Evolutionary conservation across 1,140 invertebrate genomes (phyloP).

Genomic region (Platyura marginata): DNA sequence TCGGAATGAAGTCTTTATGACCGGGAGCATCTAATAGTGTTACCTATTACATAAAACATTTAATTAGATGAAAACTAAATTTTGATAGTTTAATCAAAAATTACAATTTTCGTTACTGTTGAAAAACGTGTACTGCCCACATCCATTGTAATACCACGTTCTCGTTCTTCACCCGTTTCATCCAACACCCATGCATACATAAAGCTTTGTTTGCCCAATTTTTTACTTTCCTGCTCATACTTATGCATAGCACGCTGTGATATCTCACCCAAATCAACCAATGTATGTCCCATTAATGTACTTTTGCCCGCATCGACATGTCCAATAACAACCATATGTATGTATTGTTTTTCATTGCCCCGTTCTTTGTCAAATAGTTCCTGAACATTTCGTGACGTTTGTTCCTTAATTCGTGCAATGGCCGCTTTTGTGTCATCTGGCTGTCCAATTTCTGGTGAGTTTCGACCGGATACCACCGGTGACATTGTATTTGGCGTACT

Average conservation of each 20-base stretch:
- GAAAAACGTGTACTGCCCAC: slow-evolving; percentile 87
- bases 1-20: slow-evolving; percentile 97
- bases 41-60: too few species aligned
- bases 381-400: slow-evolving; percentile 14
- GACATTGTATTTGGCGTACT: slow-evolving; percentile 24
- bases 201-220: slow-evolving; percentile 95
- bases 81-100: neutral
- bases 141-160: slow-evolving; percentile 84
- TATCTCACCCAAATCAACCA: slow-evolving; percentile 80
- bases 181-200: slow-evolving; percentile 99
- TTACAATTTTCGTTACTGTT: slow-evolving; percentile 57
- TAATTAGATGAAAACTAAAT: too few species aligned
- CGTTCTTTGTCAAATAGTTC: slow-evolving; percentile 54
- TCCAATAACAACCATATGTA: slow-evolving; percentile 92
- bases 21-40: slow-evolving; percentile 92
- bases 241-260: slow-evolving; percentile 86
- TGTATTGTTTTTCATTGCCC: slow-evolving; percentile 56
- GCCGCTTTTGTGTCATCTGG: slow-evolving; percentile 5
- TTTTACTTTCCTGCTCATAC: slow-evolving; percentile 95
- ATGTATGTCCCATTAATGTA: slow-evolving; percentile 75
- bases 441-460: slow-evolving; percentile 17
- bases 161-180: slow-evolving; percentile 94
- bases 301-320: slow-evolving; percentile 99
- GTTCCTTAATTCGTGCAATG: slow-evolving; percentile 16
- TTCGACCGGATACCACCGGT: slow-evolving; percentile 34